Base-by-base conservation (phyloP, 2,113 vertebrate genomes). In the Pluvianellus socialis region DNA sequence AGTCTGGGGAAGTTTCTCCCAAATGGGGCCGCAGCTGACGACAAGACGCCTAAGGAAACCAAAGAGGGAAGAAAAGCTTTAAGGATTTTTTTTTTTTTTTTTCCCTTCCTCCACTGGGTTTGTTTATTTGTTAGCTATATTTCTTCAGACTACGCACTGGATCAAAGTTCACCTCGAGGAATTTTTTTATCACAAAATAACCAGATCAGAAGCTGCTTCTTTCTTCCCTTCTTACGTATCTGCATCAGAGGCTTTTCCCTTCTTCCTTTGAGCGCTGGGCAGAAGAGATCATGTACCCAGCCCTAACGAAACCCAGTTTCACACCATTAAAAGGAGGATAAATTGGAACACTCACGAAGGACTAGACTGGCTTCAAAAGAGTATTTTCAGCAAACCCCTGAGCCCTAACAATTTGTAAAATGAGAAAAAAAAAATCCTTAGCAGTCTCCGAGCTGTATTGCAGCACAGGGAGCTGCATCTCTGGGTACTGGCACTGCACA, bases 161-260 rank as follows among this genome's bases (percentile, higher is more conserved):
- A 88, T 66, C 24, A 61, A 73, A 74, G 71, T 79, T 53, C 70
- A 81, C 63, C 88, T 63, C 42, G 59, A 92, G 59, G 80, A 58
- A 94, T 86, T 96, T 73, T 96, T 73, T 94, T 82, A 68, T 90
- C 80, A 72, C 2, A 1, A 71, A 89, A 76, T 86, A 71, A 80
- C 92, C 15, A 3, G 49, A 55, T 67, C 50, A 87, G 82, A 80
- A 77, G 63, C 47, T n/a, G 56, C 50, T 30, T 47, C 67, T 96
- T 96, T 91, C 70, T 89, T 82, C 81, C 89, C 65, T 73, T 95
- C 88, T 90, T 90, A 72, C 52, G 33, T 85, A 77, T 59, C 86
- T 71, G 16, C 74, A 82, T 67, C 68, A 66, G 62, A 85, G 65
- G 67, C 26, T 66, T 91, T 53, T 53, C 32, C 68, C 18, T 35